Percentiles rank a stretch among this genome's conserved stretches.
These are phyloP conservation scores for Falco rusticolus DNA, from an alignment of 2,797 vertebrate species.

Conservation along the genomic window DNA sequence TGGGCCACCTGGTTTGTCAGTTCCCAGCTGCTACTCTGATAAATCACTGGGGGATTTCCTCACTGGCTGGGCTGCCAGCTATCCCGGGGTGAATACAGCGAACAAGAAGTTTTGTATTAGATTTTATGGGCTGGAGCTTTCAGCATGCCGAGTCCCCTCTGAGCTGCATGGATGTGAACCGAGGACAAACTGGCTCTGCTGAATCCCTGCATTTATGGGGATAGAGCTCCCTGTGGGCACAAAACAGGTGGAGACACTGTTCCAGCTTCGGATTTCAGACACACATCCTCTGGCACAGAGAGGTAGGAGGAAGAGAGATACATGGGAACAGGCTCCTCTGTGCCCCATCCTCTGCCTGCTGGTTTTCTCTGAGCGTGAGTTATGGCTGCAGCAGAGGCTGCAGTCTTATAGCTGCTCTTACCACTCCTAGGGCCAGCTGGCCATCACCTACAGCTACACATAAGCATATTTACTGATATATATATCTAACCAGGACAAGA, in stretches of 20 bases:
- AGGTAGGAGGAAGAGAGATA: neutral
- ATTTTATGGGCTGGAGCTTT: neutral
- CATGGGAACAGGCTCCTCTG: neutral
- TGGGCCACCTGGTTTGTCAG: neutral
- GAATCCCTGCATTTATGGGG: neutral
- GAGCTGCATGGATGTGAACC: neutral
- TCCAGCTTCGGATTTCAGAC: neutral
- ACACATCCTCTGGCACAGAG: neutral
- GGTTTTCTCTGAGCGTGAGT: neutral
- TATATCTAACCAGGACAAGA: neutral
- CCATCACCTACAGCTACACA: neutral
- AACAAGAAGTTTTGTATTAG: neutral
- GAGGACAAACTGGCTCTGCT: neutral
- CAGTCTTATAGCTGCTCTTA: neutral
- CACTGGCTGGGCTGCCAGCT: neutral
- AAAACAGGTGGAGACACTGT: neutral
- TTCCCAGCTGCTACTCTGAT: constrained; percentile 25
- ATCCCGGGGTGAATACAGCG: neutral
- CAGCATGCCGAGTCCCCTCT: neutral
- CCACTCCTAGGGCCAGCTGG: neutral
- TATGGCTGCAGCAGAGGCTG: neutral
- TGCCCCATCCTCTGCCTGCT: neutral
- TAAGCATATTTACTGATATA: neutral
- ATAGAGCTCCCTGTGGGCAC: neutral
- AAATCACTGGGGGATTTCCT: constrained; percentile 41